A percentile compares a stretch with the other conserved stretches of the same genome.
Conservation (phyloP, 2,888 invertebrate species). For the Priocnemis perturbator region DNA sequence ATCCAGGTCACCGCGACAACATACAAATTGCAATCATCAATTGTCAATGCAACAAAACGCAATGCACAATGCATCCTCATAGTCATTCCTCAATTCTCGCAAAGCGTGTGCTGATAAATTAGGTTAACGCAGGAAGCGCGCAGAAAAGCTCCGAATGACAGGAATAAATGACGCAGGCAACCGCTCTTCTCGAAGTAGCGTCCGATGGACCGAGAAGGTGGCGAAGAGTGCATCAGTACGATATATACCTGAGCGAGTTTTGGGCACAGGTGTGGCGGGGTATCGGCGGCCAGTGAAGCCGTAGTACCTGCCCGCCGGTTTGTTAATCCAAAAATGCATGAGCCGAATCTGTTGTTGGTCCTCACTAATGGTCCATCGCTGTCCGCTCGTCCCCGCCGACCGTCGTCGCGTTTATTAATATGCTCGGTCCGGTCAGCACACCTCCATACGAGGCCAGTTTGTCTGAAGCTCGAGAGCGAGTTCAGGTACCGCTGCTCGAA, state of each 20-base stretch:
- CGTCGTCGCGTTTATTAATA: background rate
- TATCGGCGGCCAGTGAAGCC: conserved; percentile 83
- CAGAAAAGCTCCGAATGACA: background rate
- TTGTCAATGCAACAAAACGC: too few species aligned
- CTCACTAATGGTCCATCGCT: background rate
- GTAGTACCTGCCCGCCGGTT: conserved; percentile 84
- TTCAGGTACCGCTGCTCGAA: background rate
- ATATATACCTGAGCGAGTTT: conserved; percentile 60
- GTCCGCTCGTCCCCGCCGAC: background rate
- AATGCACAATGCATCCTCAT: too few species aligned
- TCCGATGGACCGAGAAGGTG: too few species aligned
- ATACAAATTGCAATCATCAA: too few species aligned
- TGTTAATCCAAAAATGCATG: conserved; percentile 94
- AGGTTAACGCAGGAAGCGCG: too few species aligned
- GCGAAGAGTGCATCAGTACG: too few species aligned
- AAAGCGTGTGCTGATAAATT: too few species aligned
- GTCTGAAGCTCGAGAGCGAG: background rate
- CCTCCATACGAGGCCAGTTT: background rate
- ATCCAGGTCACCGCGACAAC: too few species aligned
- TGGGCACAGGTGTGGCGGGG: conserved; percentile 64
- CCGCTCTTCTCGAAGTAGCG: too few species aligned
- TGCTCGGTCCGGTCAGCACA: background rate
- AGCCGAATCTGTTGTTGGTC: conserved; percentile 17
- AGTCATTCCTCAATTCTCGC: too few species aligned
- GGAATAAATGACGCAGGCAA: too few species aligned